Evolutionary conservation across 2,888 invertebrate genomes (phyloP), one percentile per base, ranked within the genome.

Genomic region (Dichetophora obliterata): DNA sequence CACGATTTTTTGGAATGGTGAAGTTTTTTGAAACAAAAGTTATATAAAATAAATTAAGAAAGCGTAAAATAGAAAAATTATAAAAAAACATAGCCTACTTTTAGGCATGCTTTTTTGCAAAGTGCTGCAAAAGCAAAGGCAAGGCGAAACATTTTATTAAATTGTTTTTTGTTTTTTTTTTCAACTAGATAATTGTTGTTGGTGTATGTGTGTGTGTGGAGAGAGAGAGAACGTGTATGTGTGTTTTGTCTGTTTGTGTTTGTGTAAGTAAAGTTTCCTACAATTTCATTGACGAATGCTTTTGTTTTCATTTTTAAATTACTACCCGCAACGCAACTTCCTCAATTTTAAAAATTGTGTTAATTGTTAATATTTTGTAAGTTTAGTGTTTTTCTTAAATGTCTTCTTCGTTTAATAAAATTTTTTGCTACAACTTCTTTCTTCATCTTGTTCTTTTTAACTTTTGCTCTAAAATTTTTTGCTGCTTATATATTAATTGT

Each of bases 301-400:
- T 68, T 43, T 69, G 43, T 69, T 52, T 65, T 43, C 16, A 48
- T 52, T 69, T 24, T 69, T 50, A 69, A 50, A 16, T 50, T 24
- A 48, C 43, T 43, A 50, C 27, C 24, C 24, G 22, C 27, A 48
- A 59, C 31, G 59, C 24, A 43, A 43, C 68, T 68, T 19, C 19
- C 65, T 65, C 24, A 37, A 37, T 54, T 72, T 59, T 59, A 59
- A 72, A 37, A 72, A 72, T 72, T 59, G 59, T 72, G 59, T 72
- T 72, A 72, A 72, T 72, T 72, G 61, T 72, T 59, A 72, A 72
- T 43, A 65, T 52, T n/a, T 34, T 22, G 52, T 54, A n/a, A n/a
- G n/a, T 37, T 48, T 75, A n/a, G n/a, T n/a, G n/a, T 59, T 19
- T 59, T 31, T 75, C 16, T 16, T 24, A 50, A 27, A 27, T 11